phyloP scores from a whole-genome alignment of 2,113 vertebrate species.

The Sciurus niger region DNA sequence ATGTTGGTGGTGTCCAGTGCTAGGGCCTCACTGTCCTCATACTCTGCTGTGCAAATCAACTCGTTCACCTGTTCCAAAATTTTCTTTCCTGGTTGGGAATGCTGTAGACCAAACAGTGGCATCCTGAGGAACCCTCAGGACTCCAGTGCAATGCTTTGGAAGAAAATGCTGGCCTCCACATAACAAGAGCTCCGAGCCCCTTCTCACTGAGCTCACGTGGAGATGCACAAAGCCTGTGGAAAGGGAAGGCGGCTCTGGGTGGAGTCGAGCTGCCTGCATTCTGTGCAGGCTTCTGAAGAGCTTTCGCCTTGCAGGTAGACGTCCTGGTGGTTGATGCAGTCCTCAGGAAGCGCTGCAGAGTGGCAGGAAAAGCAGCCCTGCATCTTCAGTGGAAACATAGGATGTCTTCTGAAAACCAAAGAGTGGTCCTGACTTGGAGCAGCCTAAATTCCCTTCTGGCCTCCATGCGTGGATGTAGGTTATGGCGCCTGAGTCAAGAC shows the following conservation, averaged over 20 bases:
- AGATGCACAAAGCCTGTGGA: not conserved
- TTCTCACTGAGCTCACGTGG: not conserved
- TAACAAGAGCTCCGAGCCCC: not conserved
- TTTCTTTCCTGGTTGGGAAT: constrained; percentile 75
- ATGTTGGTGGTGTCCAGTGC: constrained; percentile 49
- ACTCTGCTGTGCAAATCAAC: constrained; percentile 61
- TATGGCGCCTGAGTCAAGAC: not conserved
- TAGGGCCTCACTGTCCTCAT: constrained; percentile 75
- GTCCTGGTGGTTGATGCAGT: not conserved
- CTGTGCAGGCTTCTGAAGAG: not conserved
- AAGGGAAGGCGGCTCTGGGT: not conserved
- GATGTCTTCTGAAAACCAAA: not conserved
- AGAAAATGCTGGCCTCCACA: rapidly evolving
- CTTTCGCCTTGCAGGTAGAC: not conserved
- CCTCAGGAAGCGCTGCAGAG: not conserved
- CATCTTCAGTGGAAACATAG: not conserved
- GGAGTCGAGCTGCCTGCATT: not conserved
- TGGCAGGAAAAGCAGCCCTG: constrained; percentile 39
- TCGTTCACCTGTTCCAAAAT: constrained; percentile 67
- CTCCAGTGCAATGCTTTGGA: rapidly evolving
- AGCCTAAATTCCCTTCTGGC: not conserved
- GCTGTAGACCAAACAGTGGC: not conserved
- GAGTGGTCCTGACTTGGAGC: not conserved
- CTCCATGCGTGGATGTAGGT: not conserved
- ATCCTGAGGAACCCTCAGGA: not conserved